A percentile compares a stretch with the other conserved stretches of the same genome.
phyloP scores from a whole-genome alignment of 2,113 vertebrate genomes.

The Micromys minutus region DNA sequence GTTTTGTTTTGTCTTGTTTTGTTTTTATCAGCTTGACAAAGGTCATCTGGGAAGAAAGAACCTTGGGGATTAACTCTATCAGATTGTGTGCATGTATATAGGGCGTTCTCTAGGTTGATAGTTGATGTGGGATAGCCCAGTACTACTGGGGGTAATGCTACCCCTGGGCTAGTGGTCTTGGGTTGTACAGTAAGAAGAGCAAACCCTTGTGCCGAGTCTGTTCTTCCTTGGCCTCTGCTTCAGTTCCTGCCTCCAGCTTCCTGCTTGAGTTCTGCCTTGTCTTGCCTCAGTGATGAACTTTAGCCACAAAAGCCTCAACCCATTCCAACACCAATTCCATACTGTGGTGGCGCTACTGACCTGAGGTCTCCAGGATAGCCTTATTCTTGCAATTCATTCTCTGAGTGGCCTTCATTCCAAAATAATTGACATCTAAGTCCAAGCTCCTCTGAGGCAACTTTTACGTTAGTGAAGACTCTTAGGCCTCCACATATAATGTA shows the following conservation, averaged over 20 bases:
- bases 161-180: neutral
- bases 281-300: too few relatives aligned
- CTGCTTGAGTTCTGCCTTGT: too few relatives aligned
- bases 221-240: too few relatives aligned
- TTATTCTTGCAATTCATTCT: neutral
- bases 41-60: neutral
- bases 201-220: too few relatives aligned
- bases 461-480: neutral
- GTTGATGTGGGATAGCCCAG: neutral
- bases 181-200: neutral
- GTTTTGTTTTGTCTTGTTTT: neutral
- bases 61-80: neutral
- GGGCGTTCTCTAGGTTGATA: neutral
- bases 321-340: neutral
- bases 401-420: too few relatives aligned
- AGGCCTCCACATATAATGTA: neutral
- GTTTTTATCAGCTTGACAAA: neutral
- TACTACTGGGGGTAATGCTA: too few relatives aligned
- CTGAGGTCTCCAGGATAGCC: too few relatives aligned
- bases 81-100: neutral
- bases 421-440: too few relatives aligned
- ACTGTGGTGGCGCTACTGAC: neutral
- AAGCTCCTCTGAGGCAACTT: neutral
- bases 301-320: neutral
- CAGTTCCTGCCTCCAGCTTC: too few relatives aligned